Base-by-base conservation (phyloP, 1,140 invertebrate species). In the Drosophila baimaii region DNA sequence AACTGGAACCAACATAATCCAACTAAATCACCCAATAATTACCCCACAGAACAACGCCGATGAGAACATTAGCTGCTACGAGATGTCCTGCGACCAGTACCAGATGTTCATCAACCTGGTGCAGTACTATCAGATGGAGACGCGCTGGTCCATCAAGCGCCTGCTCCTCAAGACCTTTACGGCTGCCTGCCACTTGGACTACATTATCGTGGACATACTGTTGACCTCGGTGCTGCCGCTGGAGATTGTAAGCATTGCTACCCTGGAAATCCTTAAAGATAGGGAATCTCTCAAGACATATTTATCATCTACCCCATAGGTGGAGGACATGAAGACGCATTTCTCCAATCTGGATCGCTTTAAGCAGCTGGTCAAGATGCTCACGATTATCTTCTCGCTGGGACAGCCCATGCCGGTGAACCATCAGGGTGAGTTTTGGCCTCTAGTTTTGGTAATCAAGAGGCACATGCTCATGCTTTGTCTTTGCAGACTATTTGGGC, bases 61-160 rank as follows among this genome's bases (percentile, higher is more conserved):
- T 93, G 94, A 95, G 49, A 95, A 95, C 90, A 96, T 97, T 54
- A 96, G 95, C 29, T 95, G 95, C 79, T 95, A 96, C 90, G 95
- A 97, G 46, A 94, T 97, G 77, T 95, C 95, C 70, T 94, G 94
- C 74, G 95, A 97, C 92, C 94, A 95, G 27, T 97, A 97, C 82
- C 94, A 94, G 58, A 95, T 95, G 73, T 95, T 97, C 10, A 95
- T 94, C 35, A 95, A 95, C 72, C 92, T 98, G 44, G 95, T 97
- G 52, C 95, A 97, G 75, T 98, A 97, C 93, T 98, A 98, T 92
- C 97, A 98, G 93, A 98, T 98, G 97, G 97, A 98, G 92, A 95
- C 96, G 4, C 93, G 97, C 77, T 96, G 96, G 95, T 95, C 95
- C 1, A 95, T 98, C 71, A 94, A 97, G 68, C 94, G 96, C 69